These are phyloP conservation scores for Xestoiulus laeticollis DNA, from an alignment of 2,888 invertebrate genomes.

Conservation along the genomic window DNA sequence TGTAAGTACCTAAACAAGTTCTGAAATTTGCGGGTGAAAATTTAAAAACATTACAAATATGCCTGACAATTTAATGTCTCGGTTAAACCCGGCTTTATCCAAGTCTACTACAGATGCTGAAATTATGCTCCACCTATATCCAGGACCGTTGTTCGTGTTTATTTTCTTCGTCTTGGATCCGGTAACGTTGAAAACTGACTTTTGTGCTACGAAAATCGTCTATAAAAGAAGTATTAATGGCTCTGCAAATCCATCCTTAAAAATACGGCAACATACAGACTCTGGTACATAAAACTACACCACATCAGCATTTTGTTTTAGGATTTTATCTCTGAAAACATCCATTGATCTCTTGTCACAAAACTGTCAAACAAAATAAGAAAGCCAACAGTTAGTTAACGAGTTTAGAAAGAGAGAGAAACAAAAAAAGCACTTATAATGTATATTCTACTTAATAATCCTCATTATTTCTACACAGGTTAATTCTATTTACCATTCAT, in stretches of 20 bases:
- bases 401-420: background rate
- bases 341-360: conserved; percentile 2
- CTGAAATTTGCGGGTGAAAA: too few species aligned
- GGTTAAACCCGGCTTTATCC: too few species aligned
- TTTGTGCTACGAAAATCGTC: too few species aligned
- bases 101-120: too few species aligned
- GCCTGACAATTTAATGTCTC: too few species aligned
- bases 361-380: conserved; percentile 2
- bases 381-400: background rate
- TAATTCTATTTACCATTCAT: conserved; percentile 16
- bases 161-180: too few species aligned
- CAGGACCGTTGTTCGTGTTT: too few species aligned
- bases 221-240: background rate
- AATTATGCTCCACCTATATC: too few species aligned
- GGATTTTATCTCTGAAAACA: conserved; percentile 2
- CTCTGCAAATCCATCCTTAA: background rate
- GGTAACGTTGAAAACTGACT: too few species aligned
- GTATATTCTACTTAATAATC: background rate
- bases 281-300: background rate
- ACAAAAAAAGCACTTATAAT: background rate
- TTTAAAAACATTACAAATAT: too few species aligned
- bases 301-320: background rate
- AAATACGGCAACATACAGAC: background rate
- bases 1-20: too few species aligned
- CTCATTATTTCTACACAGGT: conserved; percentile 17